Evolutionary conservation across 2,113 vertebrate species (phyloP).

Genomic region (Amphiprion ocellaris): DNA sequence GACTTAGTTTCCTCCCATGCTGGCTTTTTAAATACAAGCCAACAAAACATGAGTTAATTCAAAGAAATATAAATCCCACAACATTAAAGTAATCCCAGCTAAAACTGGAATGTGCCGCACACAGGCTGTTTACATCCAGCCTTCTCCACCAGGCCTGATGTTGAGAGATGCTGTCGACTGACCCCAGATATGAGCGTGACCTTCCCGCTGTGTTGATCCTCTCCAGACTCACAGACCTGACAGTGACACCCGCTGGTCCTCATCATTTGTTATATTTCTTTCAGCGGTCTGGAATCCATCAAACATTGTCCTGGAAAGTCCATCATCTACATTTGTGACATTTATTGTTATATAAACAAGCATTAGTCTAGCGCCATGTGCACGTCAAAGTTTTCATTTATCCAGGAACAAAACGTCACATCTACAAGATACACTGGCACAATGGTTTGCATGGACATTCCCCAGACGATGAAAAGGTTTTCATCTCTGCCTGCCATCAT

Average conservation of each 20-base stretch:
- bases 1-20: conserved; percentile 37
- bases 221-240: conserved; percentile 51
- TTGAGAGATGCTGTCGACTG: conserved; percentile 32
- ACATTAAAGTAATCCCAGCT: conserved; percentile 7
- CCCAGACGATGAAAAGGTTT: neutral
- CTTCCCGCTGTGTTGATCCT: conserved; percentile 44
- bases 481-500: too few species aligned
- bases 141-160: conserved; percentile 17
- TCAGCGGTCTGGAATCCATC: conserved; percentile 41
- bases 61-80: conserved; percentile 16
- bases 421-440: neutral
- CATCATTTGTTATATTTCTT: conserved; percentile 46
- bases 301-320: conserved; percentile 16
- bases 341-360: conserved; percentile 17
- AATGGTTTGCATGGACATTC: neutral
- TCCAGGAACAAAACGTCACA: neutral
- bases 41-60: neutral
- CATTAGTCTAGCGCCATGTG: conserved; percentile 3
- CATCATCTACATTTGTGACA: conserved; percentile 27
- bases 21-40: conserved; percentile 7
- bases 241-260: conserved; percentile 34
- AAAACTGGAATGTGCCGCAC: conserved; percentile 1
- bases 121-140: conserved; percentile 10
- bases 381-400: conserved; percentile 5
- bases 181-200: conserved; percentile 42